These are phyloP conservation scores for Characodon lateralis DNA, from an alignment of 2,797 vertebrate species.

Conservation along the genomic window DNA sequence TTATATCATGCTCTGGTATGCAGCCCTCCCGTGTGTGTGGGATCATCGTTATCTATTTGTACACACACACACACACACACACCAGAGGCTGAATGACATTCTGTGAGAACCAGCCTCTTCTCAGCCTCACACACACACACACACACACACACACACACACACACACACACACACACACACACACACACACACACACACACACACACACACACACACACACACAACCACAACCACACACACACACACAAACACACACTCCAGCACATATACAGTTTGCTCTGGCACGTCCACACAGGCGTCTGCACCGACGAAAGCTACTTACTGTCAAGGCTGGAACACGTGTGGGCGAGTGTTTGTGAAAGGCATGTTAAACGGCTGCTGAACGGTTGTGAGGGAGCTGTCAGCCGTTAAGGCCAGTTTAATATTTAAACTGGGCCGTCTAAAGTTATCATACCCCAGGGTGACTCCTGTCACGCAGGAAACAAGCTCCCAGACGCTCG, in stretches of 20 bases:
- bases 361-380: slow-evolving; percentile 62
- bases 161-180: slow-evolving; percentile 15
- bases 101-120: too few relatives aligned
- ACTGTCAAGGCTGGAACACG: slow-evolving; percentile 72
- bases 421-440: slow-evolving; percentile 77
- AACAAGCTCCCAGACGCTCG: slow-evolving; percentile 15
- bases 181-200: slow-evolving; percentile 17
- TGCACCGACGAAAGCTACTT: slow-evolving; percentile 72
- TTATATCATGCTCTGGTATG: too few relatives aligned
- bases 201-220: neutral
- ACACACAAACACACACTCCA: neutral
- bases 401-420: slow-evolving; percentile 73
- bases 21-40: too few relatives aligned
- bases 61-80: too few relatives aligned
- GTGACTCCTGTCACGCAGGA: slow-evolving; percentile 63
- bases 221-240: neutral
- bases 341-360: slow-evolving; percentile 71
- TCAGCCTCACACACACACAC: too few relatives aligned
- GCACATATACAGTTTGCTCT: slow-evolving; percentile 35
- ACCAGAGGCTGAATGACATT: too few relatives aligned
- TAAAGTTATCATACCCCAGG: slow-evolving; percentile 68
- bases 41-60: too few relatives aligned
- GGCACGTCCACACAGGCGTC: slow-evolving; percentile 40
- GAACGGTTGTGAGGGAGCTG: slow-evolving; percentile 66
- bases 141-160: too few relatives aligned